Base-by-base conservation (phyloP, 2,113 vertebrate species). In the Lophius piscatorius region DNA sequence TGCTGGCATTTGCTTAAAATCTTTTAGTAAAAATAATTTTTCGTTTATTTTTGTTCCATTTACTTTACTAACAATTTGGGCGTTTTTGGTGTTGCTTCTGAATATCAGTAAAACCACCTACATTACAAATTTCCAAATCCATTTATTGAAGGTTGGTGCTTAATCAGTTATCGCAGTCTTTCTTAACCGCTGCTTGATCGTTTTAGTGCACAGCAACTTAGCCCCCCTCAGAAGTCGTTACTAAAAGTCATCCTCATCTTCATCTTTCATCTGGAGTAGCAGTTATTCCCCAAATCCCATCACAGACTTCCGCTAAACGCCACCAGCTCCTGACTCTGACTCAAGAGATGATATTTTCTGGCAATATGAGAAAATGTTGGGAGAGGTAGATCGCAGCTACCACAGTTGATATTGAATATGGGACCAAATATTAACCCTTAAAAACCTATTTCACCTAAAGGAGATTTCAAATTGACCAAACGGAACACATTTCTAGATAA, bases 201-300 rank as follows among this genome's bases (percentile, higher is more conserved):
- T 75, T 74, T 62, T 61, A 28, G 55, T 39, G 42, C 63, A 59
- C 33, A 29, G 67, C 73, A 69, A 76, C 41, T 38, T 63, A 79
- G 35, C 49, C 68, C 63, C 79, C 77, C 81, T 72, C 64, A 70
- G 72, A 81, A 78, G 70, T 83, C 78, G 77, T 88, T 82, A 87
- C 72, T 83, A 67, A 70, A 44, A 21, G 54, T 72, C 74, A 69
- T 88, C 78, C 64, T 78, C 76, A 78, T 84, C 73, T 67, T 75
- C 80, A 74, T 80, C 70, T 70, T 76, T 84, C 81, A 88, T 88
- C 72, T 74, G 57, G 78, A 87, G 77, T 62, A 85, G 81, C 84
- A 88, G 77, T 70, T 81, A 80, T 81, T 88, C 81, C 80, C 79
- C 48, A 68, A 84, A 85, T 85, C 81, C 81, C 81, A 68, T 73